These are phyloP conservation scores for Harmothoe impar DNA, from an alignment of 2,888 invertebrate species.

Conservation along the genomic window DNA sequence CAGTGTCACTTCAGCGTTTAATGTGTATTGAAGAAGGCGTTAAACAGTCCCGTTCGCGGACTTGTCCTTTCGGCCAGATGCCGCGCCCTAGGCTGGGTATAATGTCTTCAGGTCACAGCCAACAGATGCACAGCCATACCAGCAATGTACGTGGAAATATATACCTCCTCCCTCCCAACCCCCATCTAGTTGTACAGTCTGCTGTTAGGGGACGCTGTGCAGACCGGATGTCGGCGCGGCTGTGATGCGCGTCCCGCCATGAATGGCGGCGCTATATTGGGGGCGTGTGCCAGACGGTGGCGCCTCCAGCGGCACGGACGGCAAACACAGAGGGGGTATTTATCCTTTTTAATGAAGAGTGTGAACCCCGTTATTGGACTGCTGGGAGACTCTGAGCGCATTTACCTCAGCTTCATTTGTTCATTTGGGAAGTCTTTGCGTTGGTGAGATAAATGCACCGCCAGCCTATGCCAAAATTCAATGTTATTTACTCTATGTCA, in stretches of 20 bases:
- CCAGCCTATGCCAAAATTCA: no score
- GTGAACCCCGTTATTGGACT: not conserved
- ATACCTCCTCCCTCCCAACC: no score
- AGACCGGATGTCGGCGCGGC: not conserved
- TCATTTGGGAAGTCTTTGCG: not conserved
- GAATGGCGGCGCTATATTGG: not conserved
- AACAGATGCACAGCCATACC: no score
- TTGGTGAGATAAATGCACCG: no score
- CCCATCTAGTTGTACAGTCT: not conserved
- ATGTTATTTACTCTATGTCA: no score
- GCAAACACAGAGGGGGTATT: not conserved
- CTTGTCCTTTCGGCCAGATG: no score
- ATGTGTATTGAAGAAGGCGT: no score
- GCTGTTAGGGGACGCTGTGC: not conserved
- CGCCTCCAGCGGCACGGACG: not conserved
- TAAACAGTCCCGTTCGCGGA: no score
- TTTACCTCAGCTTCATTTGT: not conserved
- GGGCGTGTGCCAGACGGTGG: not conserved
- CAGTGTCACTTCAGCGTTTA: no score
- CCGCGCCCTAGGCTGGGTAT: no score
- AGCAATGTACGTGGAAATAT: no score
- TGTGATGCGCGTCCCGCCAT: not conserved
- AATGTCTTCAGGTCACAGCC: no score
- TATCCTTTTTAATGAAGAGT: conserved; percentile 34
- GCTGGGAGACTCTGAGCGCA: not conserved